These are phyloP conservation scores for Crypturellus tataupa DNA, from an alignment of 2,797 vertebrate genomes.

Conservation along the genomic window DNA sequence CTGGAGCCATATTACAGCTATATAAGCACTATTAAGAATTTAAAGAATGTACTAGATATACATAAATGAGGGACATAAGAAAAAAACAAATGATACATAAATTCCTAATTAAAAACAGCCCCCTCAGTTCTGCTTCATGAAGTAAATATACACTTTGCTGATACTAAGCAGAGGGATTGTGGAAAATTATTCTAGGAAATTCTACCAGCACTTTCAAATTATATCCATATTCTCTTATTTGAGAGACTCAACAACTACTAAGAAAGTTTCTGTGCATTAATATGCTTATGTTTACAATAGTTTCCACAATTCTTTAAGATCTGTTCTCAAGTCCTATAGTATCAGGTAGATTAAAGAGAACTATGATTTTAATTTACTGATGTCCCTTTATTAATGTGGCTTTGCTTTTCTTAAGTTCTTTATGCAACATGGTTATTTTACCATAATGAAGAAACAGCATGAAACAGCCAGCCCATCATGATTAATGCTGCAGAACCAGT, in stretches of 20 bases:
- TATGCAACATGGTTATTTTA: constrained; percentile 15
- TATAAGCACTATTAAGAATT: neutral
- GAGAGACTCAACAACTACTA: neutral
- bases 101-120: neutral
- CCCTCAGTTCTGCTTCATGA: neutral
- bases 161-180: neutral
- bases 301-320: neutral
- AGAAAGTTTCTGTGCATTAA: neutral
- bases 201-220: neutral
- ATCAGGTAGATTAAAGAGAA: constrained; percentile 20
- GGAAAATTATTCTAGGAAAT: accelerated
- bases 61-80: too few species aligned
- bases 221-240: neutral
- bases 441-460: constrained; percentile 35
- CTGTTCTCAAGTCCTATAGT: neutral
- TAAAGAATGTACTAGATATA: neutral
- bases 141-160: neutral
- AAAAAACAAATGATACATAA: too few species aligned
- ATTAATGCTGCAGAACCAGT: constrained; percentile 58
- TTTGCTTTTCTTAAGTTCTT: neutral
- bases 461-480: constrained; percentile 16
- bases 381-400: constrained; percentile 3
- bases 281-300: neutral
- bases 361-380: neutral
- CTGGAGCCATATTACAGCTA: neutral